Conservation (phyloP, 2,113 vertebrate genomes). For the rabbit (Oryctolagus cuniculus) region mOryCun1.1 NC_091434.1:23276501-23277000, state of each 20-base stretch:
- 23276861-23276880: neutral
- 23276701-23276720: neutral
- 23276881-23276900: constrained; percentile 46
- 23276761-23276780: neutral
- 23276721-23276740: neutral
- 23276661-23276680: neutral
- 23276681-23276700: neutral
- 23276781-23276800: neutral
- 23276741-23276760: neutral
- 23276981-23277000: neutral
- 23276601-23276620: too few relatives aligned
- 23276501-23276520: too few relatives aligned
- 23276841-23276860: neutral
- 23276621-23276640: neutral
- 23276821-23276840: neutral
- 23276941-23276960: neutral
- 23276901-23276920: neutral
- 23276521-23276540: too few relatives aligned
- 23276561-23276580: too few relatives aligned
- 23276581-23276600: too few relatives aligned
- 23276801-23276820: neutral
- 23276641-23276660: neutral
- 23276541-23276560: too few relatives aligned
- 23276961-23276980: neutral
- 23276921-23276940: constrained; percentile 26